Evolutionary conservation across 64 coral and sea anemone genomes (phyloP), one percentile per base, ranked within the genome.

Genomic region (Catalaphyllia jardinei): DNA sequence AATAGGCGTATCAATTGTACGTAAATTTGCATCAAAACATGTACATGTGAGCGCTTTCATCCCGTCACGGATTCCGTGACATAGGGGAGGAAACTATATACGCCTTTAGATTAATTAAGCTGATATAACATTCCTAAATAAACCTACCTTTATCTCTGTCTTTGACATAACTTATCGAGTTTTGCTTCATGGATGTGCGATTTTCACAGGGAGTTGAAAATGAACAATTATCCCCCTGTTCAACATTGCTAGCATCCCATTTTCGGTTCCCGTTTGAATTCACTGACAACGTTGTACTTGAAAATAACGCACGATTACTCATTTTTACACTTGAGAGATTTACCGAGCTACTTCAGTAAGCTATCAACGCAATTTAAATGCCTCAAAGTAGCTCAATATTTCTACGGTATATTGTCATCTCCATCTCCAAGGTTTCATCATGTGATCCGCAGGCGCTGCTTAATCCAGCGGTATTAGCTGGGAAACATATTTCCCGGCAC

Each of bases 261-360:
- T 79, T 79, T 51, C 76, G 76, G 76, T 79, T 59, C 24, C 10
- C 7, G 10, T 79, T 54, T n/a, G 14, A 25, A 55, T 79, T 79
- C 10, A 29, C 22, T 51, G 51, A 57, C 12, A 79, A 29, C 59
- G 60, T 19, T 31, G 62, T 65, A 65, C 1, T 82, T n/a, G 18
- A 24, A 22, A 29, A 39, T 33, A 33, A 35, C 29, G 11, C 14
- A 10, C 18, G 60, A 65, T n/a, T 67, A n/a, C 20, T 35, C 20
- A 22, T 83, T 18, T 52, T 12, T 85, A 25, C 38, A 71, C 38
- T 38, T 28, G 35, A 71, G 7, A 67, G 35, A 85, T 71, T 64
- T 46, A 24, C 18, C 24, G 10, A 28, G 81, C 31, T 27, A 69
- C 6, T 69, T 28, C 42, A 20, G 13, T 14, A 10, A 29, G 15